Percentiles rank a stretch among this genome's conserved stretches.
phyloP scores from a whole-genome alignment of 2,113 vertebrate genomes.

The Campylomormyrus numenius region DNA sequence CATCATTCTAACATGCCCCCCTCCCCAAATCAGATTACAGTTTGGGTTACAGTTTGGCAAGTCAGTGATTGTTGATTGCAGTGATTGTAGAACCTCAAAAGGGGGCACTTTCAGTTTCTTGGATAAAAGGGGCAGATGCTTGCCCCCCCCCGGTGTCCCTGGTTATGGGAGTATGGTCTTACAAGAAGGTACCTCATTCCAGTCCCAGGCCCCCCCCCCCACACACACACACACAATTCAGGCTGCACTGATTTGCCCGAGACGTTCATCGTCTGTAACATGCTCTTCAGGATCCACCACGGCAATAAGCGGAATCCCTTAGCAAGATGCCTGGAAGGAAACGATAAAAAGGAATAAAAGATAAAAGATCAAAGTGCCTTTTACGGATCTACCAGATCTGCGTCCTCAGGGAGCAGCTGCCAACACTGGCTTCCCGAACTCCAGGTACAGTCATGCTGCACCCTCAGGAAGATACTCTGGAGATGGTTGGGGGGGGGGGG shows the following conservation, averaged over 20 bases:
- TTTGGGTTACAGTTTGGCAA: background rate
- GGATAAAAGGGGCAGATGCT: background rate
- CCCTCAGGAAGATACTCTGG: background rate
- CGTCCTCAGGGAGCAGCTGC: background rate
- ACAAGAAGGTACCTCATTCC: background rate
- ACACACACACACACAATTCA: too few species aligned
- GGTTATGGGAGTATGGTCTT: background rate
- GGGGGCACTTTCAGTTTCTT: background rate
- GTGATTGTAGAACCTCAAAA: background rate
- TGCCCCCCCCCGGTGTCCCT: too few species aligned
- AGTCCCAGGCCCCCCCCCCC: background rate
- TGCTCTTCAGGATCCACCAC: background rate
- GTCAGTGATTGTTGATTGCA: background rate
- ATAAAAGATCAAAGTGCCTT: background rate
- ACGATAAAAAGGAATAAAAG: background rate
- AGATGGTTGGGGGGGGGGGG: background rate
- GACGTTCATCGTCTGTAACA: background rate
- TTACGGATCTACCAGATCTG: background rate
- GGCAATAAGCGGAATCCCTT: background rate
- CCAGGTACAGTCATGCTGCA: background rate
- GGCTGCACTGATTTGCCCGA: background rate
- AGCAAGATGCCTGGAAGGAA: background rate
- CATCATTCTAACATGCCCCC: background rate
- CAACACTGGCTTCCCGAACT: background rate
- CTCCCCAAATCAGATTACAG: background rate